These are phyloP conservation scores for Fringilla coelebs DNA, from an alignment of 2,797 vertebrate genomes.

Conservation along the genomic window DNA sequence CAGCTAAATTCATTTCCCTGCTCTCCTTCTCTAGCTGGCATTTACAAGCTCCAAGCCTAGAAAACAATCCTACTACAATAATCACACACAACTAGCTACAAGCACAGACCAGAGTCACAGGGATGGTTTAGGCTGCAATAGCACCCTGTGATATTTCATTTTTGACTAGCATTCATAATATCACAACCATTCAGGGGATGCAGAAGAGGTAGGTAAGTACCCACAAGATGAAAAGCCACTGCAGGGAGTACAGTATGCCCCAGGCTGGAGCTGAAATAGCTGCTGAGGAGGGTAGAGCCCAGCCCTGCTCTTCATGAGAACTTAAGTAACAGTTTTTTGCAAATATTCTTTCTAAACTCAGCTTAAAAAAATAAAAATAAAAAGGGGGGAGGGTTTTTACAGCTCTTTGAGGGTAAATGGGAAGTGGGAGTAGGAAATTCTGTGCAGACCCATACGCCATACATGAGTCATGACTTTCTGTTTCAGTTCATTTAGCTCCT, in stretches of 20 bases:
- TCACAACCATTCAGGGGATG: background rate
- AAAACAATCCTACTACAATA: background rate
- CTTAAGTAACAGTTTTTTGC: background rate
- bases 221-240: background rate
- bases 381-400: background rate
- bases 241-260: background rate
- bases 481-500: background rate
- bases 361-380: background rate
- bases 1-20: background rate
- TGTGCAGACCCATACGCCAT: background rate
- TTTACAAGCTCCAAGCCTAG: background rate
- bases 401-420: background rate
- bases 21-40: background rate
- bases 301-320: background rate
- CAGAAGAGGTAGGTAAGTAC: background rate
- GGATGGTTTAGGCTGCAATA: background rate
- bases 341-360: background rate
- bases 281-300: background rate
- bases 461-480: constrained; percentile 33
- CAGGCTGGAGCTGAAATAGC: background rate
- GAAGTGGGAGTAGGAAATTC: background rate
- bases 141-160: background rate
- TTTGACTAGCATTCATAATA: background rate
- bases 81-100: background rate
- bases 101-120: background rate